These are phyloP conservation scores for Notarius lentiginosus DNA, from an alignment of 2,113 vertebrate species.

Conservation along the genomic window DNA sequence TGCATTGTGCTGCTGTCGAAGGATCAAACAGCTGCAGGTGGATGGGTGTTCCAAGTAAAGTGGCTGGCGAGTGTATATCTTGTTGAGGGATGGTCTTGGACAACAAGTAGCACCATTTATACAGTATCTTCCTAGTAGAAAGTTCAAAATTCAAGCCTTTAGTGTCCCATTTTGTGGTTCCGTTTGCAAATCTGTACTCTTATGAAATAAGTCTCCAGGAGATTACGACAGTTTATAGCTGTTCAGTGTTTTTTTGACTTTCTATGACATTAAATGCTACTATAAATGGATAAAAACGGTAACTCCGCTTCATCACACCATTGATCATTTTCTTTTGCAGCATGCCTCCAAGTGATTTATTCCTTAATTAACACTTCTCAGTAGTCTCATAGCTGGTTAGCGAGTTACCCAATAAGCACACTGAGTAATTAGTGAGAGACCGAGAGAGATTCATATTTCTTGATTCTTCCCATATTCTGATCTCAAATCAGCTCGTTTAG, in stretches of 20 bases:
- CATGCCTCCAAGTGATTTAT: neutral
- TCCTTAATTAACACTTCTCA: slow-evolving; percentile 1
- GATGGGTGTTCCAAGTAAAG: too few relatives aligned
- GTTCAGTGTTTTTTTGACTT: neutral
- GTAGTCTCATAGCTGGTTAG: neutral
- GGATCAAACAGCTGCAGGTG: too few relatives aligned
- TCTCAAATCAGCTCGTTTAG: neutral
- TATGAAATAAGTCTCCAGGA: too few relatives aligned
- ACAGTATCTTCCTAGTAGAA: too few relatives aligned
- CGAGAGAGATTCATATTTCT: neutral
- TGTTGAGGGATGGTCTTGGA: too few relatives aligned
- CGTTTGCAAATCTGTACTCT: too few relatives aligned
- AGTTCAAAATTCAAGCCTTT: too few relatives aligned
- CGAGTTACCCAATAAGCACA: neutral
- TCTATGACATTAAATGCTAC: neutral
- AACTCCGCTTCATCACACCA: neutral
- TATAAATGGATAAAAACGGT: neutral
- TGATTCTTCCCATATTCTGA: neutral
- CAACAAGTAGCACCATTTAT: too few relatives aligned
- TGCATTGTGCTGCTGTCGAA: too few relatives aligned
- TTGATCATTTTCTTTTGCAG: neutral
- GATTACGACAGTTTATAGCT: neutral
- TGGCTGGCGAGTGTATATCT: too few relatives aligned
- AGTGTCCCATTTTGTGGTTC: too few relatives aligned
- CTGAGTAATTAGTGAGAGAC: neutral